Evolutionary conservation across 2,113 vertebrate genomes (phyloP).

Genomic region (Motacilla tschutschensis): DNA sequence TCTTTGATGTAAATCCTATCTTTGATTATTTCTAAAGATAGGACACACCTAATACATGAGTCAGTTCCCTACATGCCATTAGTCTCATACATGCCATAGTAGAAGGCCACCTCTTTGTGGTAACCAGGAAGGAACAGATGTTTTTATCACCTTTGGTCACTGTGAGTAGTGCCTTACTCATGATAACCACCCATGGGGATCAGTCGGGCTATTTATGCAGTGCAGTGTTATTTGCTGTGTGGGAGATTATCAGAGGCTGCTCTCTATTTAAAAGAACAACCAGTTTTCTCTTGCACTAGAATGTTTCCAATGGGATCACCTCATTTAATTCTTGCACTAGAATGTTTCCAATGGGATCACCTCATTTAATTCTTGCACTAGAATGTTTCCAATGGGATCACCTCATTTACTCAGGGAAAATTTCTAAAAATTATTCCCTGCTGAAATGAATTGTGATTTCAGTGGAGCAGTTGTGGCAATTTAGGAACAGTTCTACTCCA

Average conservation of each 20-base stretch:
- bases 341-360: not conserved
- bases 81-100: not conserved
- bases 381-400: not conserved
- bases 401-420: not conserved
- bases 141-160: not conserved
- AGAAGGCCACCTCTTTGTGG: not conserved
- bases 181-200: not conserved
- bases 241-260: not conserved
- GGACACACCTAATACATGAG: not conserved
- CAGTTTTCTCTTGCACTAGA: not conserved
- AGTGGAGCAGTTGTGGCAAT: not conserved
- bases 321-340: not conserved
- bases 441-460: not conserved
- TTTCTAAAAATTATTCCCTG: not conserved
- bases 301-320: not conserved
- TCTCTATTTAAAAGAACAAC: not conserved
- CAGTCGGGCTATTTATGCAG: not conserved
- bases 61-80: not conserved
- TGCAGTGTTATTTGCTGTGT: not conserved
- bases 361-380: not conserved
- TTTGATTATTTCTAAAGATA: not conserved
- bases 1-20: not conserved
- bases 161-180: constrained; percentile 27
- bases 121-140: not conserved
- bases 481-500: not conserved